Base-by-base conservation (phyloP, 2,113 vertebrate genomes). In the Apteryx owenii region DNA sequence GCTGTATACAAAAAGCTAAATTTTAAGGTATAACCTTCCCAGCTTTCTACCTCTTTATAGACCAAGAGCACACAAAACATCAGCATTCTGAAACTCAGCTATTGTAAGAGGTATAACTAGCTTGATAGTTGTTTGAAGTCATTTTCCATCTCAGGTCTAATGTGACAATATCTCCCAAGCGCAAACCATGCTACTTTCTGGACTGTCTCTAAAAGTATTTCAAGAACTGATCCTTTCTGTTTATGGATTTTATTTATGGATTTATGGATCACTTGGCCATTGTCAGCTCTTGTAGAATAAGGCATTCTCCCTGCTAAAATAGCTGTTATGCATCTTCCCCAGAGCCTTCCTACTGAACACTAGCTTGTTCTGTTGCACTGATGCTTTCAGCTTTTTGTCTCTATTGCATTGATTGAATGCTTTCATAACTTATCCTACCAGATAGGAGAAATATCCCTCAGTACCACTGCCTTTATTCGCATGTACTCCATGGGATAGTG, bases 1-100 rank as follows among this genome's bases (percentile, higher is more conserved):
- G 44, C 46, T 88, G 22, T 58, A 36, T 14, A 40, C 56, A 33
- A 79, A 93, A 71, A 78, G 4, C 18, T 88, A 31, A 76, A 75
- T 78, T 68, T 21, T 48, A 54, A 56, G 28, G 6, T 61, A n/a
- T 19, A 70, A 48, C 46, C 36, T 69, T 93, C 29, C 64, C 60
- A 89, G 62, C 54, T 83, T 82, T 61, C 70, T 91, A 9, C 36
- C 44, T 71, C 2, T 1, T 10, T 50, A 4, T 9, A 56, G 66
- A 42, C 81, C 50, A 25, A 56, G 42, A 70, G 46, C 14, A 83
- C 69, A 70, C 26, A 90, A 93, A 58, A 36, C 31, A 29, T 33
- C 48, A 15, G 22, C 77, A 71, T 94, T 93, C 56, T 88, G 81
- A 93, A 91, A 96, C n/a, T 65, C 33, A 23, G n/a, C 29, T 82